phyloP scores from a whole-genome alignment of 2,888 invertebrate genomes.

The Parapristionchus giblindavisi region DNA sequence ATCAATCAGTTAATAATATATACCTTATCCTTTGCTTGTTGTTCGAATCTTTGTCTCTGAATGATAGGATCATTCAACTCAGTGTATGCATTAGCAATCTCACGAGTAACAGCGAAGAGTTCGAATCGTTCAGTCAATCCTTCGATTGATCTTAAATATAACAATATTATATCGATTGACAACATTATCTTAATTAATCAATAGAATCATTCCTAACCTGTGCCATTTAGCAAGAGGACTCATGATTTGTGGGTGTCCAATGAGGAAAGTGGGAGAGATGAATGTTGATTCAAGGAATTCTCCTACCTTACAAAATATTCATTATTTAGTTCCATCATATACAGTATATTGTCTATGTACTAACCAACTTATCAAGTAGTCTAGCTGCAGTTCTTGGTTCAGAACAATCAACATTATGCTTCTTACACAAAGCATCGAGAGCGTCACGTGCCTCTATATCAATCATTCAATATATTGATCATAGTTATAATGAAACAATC shows the following conservation, averaged over 20 bases:
- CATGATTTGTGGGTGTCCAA: conserved; percentile 95
- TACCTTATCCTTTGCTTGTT: conserved; percentile 82
- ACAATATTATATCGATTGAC: too few species aligned
- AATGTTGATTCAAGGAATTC: conserved; percentile 94
- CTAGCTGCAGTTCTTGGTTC: conserved; percentile 90
- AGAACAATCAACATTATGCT: conserved; percentile 90
- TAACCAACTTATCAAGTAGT: conserved; percentile 83
- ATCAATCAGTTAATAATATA: background rate
- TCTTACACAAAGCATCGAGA: conserved; percentile 83
- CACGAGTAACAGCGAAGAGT: conserved; percentile 88
- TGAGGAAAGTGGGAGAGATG: conserved; percentile 93
- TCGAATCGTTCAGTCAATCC: conserved; percentile 97
- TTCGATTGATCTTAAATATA: conserved; percentile 75
- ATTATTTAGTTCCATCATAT: background rate
- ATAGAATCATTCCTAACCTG: conserved; percentile 74
- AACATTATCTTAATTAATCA: background rate
- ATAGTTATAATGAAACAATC: background rate
- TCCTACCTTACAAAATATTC: conserved; percentile 80
- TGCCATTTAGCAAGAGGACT: conserved; percentile 98
- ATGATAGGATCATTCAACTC: conserved; percentile 97
- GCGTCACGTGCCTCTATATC: conserved; percentile 78
- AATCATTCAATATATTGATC: background rate
- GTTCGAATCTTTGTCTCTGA: conserved; percentile 91
- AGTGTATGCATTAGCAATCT: conserved; percentile 97
- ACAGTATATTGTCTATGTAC: background rate